A percentile compares a stretch with the other conserved stretches of the same genome.
Evolutionary conservation across 1,140 invertebrate genomes (phyloP).

Genomic region (Mya arenaria): DNA sequence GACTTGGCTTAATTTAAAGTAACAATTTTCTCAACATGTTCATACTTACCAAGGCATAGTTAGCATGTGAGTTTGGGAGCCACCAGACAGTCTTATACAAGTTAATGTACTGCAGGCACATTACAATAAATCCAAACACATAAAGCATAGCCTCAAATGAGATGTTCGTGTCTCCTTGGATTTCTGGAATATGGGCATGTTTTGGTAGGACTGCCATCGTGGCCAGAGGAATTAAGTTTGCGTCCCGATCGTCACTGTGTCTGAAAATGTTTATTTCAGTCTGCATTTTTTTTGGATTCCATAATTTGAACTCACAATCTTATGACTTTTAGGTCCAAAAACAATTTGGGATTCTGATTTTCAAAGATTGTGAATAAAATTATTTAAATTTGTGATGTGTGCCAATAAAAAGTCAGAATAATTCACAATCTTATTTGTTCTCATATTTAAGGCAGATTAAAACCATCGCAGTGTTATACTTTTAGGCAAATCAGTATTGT

Average conservation of each 20-base stretch:
- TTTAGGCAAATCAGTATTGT: too few species aligned
- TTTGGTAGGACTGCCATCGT: slow-evolving; percentile 76
- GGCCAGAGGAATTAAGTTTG: slow-evolving; percentile 73
- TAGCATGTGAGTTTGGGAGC: slow-evolving; percentile 94
- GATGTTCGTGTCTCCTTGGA: slow-evolving; percentile 91
- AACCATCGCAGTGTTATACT: too few species aligned
- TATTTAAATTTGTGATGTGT: too few species aligned
- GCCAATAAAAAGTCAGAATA: too few species aligned
- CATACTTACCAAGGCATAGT: slow-evolving; percentile 91
- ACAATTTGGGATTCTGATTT: too few species aligned
- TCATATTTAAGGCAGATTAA: too few species aligned
- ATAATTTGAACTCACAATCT: too few species aligned
- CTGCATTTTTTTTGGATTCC: background rate
- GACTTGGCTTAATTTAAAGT: too few species aligned
- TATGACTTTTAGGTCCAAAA: too few species aligned
- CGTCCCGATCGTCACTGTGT: slow-evolving; percentile 71
- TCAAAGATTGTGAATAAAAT: too few species aligned
- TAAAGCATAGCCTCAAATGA: slow-evolving; percentile 92
- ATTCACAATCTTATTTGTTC: too few species aligned
- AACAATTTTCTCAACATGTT: too few species aligned
- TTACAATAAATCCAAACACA: slow-evolving; percentile 87
- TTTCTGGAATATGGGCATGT: slow-evolving; percentile 86
- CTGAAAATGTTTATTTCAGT: slow-evolving; percentile 67
- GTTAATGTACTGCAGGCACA: slow-evolving; percentile 95
- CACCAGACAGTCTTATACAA: slow-evolving; percentile 98